Evolutionary conservation across 2,888 invertebrate genomes (phyloP).

Genomic region (Camptogramma bilineatum): DNA sequence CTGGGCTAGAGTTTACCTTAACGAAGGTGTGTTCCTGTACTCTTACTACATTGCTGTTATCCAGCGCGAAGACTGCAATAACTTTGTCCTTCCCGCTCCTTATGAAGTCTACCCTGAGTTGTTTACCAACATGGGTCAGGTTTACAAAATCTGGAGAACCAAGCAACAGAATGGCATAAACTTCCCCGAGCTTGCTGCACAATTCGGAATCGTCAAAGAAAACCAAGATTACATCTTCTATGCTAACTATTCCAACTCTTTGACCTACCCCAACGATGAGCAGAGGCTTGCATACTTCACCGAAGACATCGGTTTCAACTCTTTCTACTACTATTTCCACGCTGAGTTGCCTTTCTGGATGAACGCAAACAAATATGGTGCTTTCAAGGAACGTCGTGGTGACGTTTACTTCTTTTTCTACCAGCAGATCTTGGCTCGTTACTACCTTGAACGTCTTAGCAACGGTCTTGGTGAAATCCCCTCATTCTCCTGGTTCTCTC

Average conservation of each 20-base stretch:
- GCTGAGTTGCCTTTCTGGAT: constrained; percentile 87
- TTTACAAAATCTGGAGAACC: constrained; percentile 71
- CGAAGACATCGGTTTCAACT: constrained; percentile 89
- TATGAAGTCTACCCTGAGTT: constrained; percentile 88
- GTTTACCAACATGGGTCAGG: constrained; percentile 86
- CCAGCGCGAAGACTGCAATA: constrained; percentile 84
- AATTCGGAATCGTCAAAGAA: constrained; percentile 73
- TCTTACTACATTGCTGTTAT: constrained; percentile 85
- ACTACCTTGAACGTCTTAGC: constrained; percentile 88
- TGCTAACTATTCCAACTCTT: constrained; percentile 86
- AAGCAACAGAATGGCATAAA: constrained; percentile 71
- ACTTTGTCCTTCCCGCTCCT: constrained; percentile 86
- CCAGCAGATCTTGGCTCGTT: constrained; percentile 89
- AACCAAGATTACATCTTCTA: constrained; percentile 77
- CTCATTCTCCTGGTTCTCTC: constrained; percentile 87
- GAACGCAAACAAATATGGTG: constrained; percentile 76
- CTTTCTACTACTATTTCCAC: constrained; percentile 88
- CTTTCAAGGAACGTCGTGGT: constrained; percentile 85
- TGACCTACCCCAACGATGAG: constrained; percentile 83
- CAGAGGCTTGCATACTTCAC: constrained; percentile 88
- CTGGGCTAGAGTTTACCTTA: constrained; percentile 85
- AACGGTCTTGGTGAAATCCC: constrained; percentile 87
- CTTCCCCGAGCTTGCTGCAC: constrained; percentile 60
- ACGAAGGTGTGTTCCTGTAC: constrained; percentile 87
- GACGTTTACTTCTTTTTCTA: constrained; percentile 88